Base-by-base conservation (phyloP, 2,113 vertebrate genomes). In the Hippocampus zosterae region DNA sequence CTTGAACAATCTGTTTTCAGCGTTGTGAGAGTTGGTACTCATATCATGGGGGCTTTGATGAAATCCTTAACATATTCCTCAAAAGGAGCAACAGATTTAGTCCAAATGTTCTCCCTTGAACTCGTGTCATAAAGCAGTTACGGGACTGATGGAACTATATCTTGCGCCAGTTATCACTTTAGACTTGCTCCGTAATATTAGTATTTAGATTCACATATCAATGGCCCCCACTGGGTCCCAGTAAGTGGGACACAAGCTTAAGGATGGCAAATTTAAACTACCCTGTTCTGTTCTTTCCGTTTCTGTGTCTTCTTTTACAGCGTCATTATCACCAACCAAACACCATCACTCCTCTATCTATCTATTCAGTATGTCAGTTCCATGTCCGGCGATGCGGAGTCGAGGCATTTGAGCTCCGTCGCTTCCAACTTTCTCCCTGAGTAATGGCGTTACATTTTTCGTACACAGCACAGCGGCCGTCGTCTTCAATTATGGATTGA, bases 1-100 rank as follows among this genome's bases (percentile, higher is more conserved):
- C 70, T 75, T 75, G 75, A 71, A 53, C 77, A 87, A 86, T 85
- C 81, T 87, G 75, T 81, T 82, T 79, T 8, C n/a, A 80, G 63
- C n/a, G 67, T 79, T 72, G 41, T 5, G 23, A 9, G 41, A 33
- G 41, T 44, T 46, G 63, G 70, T 62, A 84, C 77, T 76, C 27
- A 33, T 25, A 33, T 74, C 71, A 77, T 79, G 12, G 48, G 41
- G 44, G 44, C 75, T 82, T 80, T 84, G 77, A 89, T 78, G 65
- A 72, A 84, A 73, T 80, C 65, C 68, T 61, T 81, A 61, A 75
- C 75, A 85, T 73, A 65, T 80, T 76, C 74, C 71, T 70, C 69
- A 70, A 66, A 75, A 78, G 44, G 82, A 77, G 19, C 73, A 77
- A 75, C 53, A 73, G 77, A 84, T 55, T 66, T 72, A 56, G 67